Base-by-base conservation (phyloP, 2,888 invertebrate genomes). In the Pediacus dermestoides region DNA sequence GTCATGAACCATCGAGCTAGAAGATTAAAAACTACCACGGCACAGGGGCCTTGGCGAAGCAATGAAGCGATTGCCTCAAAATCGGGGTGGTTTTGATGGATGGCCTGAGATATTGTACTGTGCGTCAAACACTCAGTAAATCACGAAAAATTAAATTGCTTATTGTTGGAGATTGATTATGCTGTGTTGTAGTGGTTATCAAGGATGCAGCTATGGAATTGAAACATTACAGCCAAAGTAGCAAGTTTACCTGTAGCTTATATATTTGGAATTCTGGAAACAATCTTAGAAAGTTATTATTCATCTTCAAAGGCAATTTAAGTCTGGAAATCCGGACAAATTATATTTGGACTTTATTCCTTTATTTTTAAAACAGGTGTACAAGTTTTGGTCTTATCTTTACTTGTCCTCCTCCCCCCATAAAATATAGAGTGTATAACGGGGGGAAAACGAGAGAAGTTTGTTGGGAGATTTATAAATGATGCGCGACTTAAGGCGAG, bases 401-500 rank as follows among this genome's bases (percentile, higher is more conserved):
- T 14, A 14, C 7, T n/a, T 9, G n/a, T 10, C 3, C 10, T 3
- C 3, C 7, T 28, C 14, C 28, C 13, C 28, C 14, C 7, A 28
- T 13, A 13, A 14, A 8, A 10, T 3, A 11, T 14, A 4, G 39
- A 25, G n/a, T n/a, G n/a, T n/a, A n/a, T n/a, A n/a, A n/a, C n/a
- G n/a, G n/a, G n/a, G n/a, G n/a, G n/a, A n/a, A n/a, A n/a, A n/a
- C n/a, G n/a, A n/a, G n/a, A 34, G 16, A 23, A 36, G 33, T 35
- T 39, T 27, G 21, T 14, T 39, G 25, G 38, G 42, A 44, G 50
- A 50, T 59, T 58, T 55, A 56, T 56, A 57, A 61, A 57, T 59
- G 58, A 60, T 58, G 59, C 55, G 52, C 52, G 50, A 60, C 55
- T 55, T 50, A 43, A 55, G 52, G 50, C 54, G 54, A 52, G 56